phyloP scores from a whole-genome alignment of 1,140 invertebrate species.

The Pygmarrhopalites habei region DNA sequence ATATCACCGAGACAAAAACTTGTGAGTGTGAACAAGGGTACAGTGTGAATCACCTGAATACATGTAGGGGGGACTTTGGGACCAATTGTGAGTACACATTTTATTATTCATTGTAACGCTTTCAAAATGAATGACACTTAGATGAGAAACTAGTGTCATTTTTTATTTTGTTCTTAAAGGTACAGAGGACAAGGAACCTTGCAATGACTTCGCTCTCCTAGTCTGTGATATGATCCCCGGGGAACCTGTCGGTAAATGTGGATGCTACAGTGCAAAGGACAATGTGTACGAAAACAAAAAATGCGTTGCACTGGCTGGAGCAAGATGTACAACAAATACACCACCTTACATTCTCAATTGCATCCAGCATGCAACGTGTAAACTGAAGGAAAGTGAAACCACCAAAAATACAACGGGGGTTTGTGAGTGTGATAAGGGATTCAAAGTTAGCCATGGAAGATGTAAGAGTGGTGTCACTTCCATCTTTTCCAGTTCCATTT shows the following conservation, averaged over 20 bases:
- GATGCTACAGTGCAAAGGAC: background rate
- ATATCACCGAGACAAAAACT: background rate
- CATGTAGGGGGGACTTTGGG: background rate
- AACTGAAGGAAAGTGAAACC: background rate
- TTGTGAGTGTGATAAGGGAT: background rate
- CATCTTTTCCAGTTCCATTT: too few species aligned
- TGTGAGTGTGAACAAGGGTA: background rate
- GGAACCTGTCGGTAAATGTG: background rate
- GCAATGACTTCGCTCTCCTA: background rate
- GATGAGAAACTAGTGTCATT: too few species aligned
- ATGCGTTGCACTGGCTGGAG: background rate
- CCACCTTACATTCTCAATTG: background rate
- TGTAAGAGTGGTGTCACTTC: background rate
- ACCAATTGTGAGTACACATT: background rate
- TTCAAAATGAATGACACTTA: too few species aligned
- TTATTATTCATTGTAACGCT: too few species aligned
- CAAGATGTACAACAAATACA: background rate
- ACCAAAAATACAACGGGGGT: background rate
- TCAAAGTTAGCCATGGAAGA: background rate
- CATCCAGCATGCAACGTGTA: background rate
- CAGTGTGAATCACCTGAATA: background rate
- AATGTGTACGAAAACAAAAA: background rate
- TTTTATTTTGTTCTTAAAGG: too few species aligned
- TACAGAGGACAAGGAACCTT: background rate
- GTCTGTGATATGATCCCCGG: background rate